Evolutionary conservation across 2,113 vertebrate species (phyloP).

Genomic region (Erythrolamprus reginae): DNA sequence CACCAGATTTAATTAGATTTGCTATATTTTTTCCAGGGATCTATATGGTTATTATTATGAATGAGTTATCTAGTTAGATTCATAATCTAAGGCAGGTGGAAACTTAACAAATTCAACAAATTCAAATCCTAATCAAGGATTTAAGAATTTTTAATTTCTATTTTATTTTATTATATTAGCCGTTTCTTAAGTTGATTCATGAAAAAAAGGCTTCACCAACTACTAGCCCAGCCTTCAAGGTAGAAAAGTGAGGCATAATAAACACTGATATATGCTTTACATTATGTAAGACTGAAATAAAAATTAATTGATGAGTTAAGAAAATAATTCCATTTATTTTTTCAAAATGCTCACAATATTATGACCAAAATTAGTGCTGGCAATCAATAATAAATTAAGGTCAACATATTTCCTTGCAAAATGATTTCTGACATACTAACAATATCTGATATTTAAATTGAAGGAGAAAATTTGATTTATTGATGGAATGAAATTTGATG

Average conservation of each 20-base stretch:
- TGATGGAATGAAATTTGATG: neutral
- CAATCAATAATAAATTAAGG: neutral
- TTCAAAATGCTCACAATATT: neutral
- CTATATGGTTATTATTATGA: neutral
- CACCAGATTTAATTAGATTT: neutral
- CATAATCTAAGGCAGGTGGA: neutral
- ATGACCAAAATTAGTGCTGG: neutral
- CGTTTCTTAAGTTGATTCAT: neutral
- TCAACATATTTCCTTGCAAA: neutral
- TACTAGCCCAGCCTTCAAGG: constrained; percentile 9
- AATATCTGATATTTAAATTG: neutral
- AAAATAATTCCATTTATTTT: neutral
- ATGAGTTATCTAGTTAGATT: neutral
- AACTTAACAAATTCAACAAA: too few relatives aligned
- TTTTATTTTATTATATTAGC: neutral
- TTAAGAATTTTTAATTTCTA: neutral
- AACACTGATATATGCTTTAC: neutral
- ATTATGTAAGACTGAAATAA: neutral
- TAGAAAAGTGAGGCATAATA: neutral
- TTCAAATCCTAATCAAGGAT: neutral
- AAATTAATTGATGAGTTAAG: neutral
- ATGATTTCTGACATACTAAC: neutral
- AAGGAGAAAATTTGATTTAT: neutral
- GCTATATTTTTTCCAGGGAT: neutral
- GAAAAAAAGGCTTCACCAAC: neutral